Evolutionary conservation across 2,113 vertebrate genomes (phyloP).

Genomic region (Peromyscus californicus): DNA sequence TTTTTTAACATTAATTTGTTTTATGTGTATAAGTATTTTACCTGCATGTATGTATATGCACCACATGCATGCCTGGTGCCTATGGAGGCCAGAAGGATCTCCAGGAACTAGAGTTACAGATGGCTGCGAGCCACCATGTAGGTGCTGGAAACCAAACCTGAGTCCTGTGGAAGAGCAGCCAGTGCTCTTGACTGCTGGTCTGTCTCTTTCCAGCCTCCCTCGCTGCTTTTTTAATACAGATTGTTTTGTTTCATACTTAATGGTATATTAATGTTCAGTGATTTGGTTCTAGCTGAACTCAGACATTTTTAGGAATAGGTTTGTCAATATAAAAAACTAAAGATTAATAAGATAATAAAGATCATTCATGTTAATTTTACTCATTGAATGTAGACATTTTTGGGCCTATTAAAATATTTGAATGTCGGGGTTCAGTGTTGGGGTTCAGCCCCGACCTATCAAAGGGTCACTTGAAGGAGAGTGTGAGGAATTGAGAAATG

Average conservation of each 20-base stretch:
- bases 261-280: background rate
- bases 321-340: conserved; percentile 30
- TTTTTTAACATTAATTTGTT: background rate
- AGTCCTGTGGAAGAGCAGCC: background rate
- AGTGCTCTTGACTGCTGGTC: no score
- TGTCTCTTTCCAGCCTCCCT: background rate
- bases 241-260: conserved; percentile 14
- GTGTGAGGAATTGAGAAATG: no score
- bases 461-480: no score
- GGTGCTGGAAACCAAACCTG: background rate
- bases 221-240: background rate
- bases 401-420: conserved; percentile 41
- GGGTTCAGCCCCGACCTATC: no score
- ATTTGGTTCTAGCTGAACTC: conserved; percentile 18
- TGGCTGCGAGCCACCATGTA: background rate
- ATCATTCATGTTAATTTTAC: background rate
- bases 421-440: no score
- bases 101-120: background rate
- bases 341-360: conserved; percentile 4
- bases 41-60: background rate
- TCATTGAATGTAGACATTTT: conserved; percentile 34
- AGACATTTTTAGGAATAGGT: conserved; percentile 33
- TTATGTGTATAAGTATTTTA: background rate
- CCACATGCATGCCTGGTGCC: background rate
- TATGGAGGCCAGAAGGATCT: background rate